Evolutionary conservation across 2,888 invertebrate genomes (phyloP).

Genomic region (Schrankia costaestrigalis): DNA sequence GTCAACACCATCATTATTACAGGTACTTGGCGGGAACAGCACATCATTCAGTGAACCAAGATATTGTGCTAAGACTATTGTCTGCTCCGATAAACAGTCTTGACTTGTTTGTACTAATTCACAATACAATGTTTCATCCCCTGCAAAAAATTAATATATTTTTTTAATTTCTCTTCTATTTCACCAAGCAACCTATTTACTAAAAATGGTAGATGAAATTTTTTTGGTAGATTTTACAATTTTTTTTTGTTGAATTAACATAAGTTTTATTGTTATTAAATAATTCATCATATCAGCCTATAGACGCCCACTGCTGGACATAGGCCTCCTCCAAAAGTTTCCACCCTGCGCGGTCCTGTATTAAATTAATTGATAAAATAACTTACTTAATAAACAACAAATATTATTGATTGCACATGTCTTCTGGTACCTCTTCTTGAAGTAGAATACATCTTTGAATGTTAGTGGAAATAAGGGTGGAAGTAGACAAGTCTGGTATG

Average conservation of each 20-base stretch:
- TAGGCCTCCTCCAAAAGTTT: too few species aligned
- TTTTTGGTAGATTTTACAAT: too few species aligned
- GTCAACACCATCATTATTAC: conserved; percentile 82
- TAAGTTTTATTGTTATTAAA: too few species aligned
- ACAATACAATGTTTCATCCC: conserved; percentile 81
- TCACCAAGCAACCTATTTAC: too few species aligned
- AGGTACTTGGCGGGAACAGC: conserved; percentile 82
- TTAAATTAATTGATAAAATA: too few species aligned
- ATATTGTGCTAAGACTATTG: conserved; percentile 82
- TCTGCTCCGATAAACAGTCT: conserved; percentile 47
- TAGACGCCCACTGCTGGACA: too few species aligned
- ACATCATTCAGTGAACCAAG: conserved; percentile 83
- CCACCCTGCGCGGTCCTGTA: too few species aligned
- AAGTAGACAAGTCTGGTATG: conserved; percentile 83
- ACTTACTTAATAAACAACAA: conserved; percentile 69
- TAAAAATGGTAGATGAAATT: too few species aligned
- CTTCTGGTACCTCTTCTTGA: conserved; percentile 71
- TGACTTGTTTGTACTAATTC: conserved; percentile 84
- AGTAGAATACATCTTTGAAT: conserved; percentile 86
- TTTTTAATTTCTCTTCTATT: too few species aligned
- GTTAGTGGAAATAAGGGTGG: conserved; percentile 86
- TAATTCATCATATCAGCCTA: too few species aligned
- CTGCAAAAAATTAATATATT: conserved; percentile 61
- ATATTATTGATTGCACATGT: conserved; percentile 68
- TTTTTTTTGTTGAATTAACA: too few species aligned